Base-by-base conservation (phyloP, 2,888 invertebrate genomes). In the Chloroclysta siterata region DNA sequence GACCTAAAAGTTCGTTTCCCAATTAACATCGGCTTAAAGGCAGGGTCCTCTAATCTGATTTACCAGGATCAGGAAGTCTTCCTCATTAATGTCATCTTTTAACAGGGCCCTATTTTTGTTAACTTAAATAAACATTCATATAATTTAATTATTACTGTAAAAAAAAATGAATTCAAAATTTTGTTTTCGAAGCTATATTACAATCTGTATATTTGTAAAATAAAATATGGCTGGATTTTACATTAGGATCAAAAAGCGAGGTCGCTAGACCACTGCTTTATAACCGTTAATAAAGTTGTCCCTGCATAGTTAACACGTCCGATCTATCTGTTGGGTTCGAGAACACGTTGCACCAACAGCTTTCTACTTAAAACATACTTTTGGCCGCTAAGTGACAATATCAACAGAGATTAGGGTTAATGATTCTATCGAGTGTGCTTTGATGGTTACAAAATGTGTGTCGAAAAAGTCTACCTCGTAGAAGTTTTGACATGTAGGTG, bases 361-460 rank as follows among this genome's bases (percentile, higher is more conserved):
- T 70, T 68, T 67, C 65, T 63, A 63, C 60, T 66, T 66, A 58
- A 64, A 65, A 62, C 64, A 62, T 36, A 50, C 62, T 57, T 63
- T 65, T 57, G 61, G 46, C 33, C 57, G 65, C 63, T 73, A 78
- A 76, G 66, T 70, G 68, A 64, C 72, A 72, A 64, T 66, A 72
- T 71, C 71, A 76, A 79, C 72, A 74, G 29, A 61, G 33, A 50
- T 53, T 53, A 68, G 60, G 62, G 70, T 69, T 79, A 78, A 77
- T 76, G 77, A 75, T 73, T 83, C 68, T 75, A 78, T 78, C 75
- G 65, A 71, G 58, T 61, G 57, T 46, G 50, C 47, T 54, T 55
- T 55, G 51, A 65, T 47, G 41, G 53, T 46, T 53, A 51, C 56
- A 36, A 50, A 58, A 54, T 28, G 17, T 42, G 28, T 39, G 41